Base-by-base conservation (phyloP, 2,797 vertebrate species). In the Borostomias antarcticus region DNA sequence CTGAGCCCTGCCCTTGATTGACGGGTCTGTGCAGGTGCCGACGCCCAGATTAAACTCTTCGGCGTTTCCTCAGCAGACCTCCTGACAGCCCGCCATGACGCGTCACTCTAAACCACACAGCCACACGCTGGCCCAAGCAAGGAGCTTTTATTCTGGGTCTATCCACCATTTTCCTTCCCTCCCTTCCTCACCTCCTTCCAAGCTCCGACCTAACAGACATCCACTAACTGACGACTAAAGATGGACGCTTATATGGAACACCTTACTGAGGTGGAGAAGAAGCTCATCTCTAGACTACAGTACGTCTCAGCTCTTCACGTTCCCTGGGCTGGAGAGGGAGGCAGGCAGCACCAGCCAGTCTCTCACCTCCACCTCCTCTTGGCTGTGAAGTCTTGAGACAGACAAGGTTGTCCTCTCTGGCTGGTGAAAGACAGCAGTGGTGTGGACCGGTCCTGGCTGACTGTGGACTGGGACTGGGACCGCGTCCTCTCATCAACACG, bases 1-100 rank as follows among this genome's bases (percentile, higher is more conserved):
- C 66, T 76, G 79, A 85, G 15, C 58, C 73, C 15, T 45, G 53
- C 21, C 78, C 87, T 74, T 87, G 86, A 89, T 81, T 86, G 68
- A 87, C 78, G 78, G 66, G 33, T 66, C 33, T 75, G 63, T 77
- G 30, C 61, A 72, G 77, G 29, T 32, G 25, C 69, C 28, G 70
- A 86, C 2, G 28, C 58, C 23, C 28, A 83, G 74, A 85, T 85
- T 75, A 85, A 87, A 85, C 70, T 76, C 60, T 73, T 63, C 25
- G 9, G 10, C 76, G 61, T 54, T 72, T 61, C 74, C 72, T 82
- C 59, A 69, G 32, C 26, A 51, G 26, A 43, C n/a, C n/a, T 15
- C 25, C 17, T 58, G 37, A 50, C 54, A 45, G 15, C 15, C 51
- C 9, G 23, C 8, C 33, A 35, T 32, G 17, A 33, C 10, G 21